Base-by-base conservation (phyloP, 2,113 vertebrate genomes). In the Gymnocephalus cernua region DNA sequence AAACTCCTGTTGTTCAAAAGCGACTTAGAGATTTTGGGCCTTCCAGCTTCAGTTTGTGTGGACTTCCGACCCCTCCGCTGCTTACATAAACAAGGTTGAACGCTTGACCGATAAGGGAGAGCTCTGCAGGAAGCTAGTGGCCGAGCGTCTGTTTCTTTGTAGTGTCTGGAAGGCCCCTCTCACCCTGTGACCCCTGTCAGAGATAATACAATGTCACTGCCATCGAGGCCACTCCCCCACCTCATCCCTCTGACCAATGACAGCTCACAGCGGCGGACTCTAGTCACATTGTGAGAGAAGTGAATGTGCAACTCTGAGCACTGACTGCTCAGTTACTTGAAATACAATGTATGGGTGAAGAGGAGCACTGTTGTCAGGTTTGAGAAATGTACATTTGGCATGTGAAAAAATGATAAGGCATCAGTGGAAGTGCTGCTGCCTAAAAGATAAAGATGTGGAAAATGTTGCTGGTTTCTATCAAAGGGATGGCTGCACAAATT, bases 61-160 rank as follows among this genome's bases (percentile, higher is more conserved):
- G 82, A 94, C 92, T 93, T 93, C 91, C 91, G 91, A 94, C 92
- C 92, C 89, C 78, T 77, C 85, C 1, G 56, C 80, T 74, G 72
- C 70, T 93, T 90, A 95, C 90, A 86, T 94, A 96, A 96, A 96
- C 93, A 95, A 73, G 88, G 84, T 35, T 87, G 84, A 95, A 90
- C 62, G 74, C 87, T 72, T 93, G 86, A 87, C 87, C 79, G 93
- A 94, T 96, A 94, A 95, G 73, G 21, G 29, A 75, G 74, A 69
- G 82, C 67, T 68, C 82, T 86, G 79, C 91, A 94, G 86, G 85
- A 93, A 91, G 89, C 77, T 72, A 69, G 21, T 21, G 53, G 71
- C 25, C 9, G 10, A 66, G 86, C 44, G 23, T 83, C 88, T 90
- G 83, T 63, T 86, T 90, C 90, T 91, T 87, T 90, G 86, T 88